Conservation (phyloP, 92 coral and sea anemone species). For the Zoanthus solanderi region DNA sequence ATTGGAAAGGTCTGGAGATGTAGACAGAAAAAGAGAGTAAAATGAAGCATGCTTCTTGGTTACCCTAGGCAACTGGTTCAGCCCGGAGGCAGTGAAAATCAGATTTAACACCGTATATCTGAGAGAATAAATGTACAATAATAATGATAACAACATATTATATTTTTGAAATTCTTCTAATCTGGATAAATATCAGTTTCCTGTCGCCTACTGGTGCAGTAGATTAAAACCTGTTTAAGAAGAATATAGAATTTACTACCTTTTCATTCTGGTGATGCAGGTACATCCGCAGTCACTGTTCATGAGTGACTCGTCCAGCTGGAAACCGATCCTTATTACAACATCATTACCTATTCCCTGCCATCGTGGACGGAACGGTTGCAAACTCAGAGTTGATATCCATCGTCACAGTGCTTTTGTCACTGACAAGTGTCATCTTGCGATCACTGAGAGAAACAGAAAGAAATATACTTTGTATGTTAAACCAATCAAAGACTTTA, state of each 20-base stretch:
- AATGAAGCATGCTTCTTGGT: too few species aligned
- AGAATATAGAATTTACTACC: neutral
- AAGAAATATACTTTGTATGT: constrained; percentile 60
- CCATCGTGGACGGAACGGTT: constrained; percentile 52
- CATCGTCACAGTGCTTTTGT: constrained; percentile 67
- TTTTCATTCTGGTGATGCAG: constrained; percentile 15
- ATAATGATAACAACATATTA: too few species aligned
- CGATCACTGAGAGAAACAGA: constrained; percentile 72
- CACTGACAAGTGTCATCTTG: constrained; percentile 78
- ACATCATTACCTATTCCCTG: constrained; percentile 75
- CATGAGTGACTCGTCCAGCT: constrained; percentile 70
- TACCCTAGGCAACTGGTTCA: too few species aligned
- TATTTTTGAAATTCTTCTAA: too few species aligned
- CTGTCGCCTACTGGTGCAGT: too few species aligned
- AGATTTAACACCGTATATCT: too few species aligned
- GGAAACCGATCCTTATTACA: constrained; percentile 73
- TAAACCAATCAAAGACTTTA: constrained; percentile 78
- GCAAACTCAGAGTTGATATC: constrained; percentile 63
- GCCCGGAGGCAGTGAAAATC: too few species aligned
- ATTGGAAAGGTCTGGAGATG: too few species aligned
- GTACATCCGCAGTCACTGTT: constrained; percentile 69
- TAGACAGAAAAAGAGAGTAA: too few species aligned
- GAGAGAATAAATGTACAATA: too few species aligned
- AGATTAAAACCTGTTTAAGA: too few species aligned
- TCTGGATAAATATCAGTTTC: too few species aligned